Evolutionary conservation across 2,797 vertebrate species (phyloP).

Genomic region (Xerus rutilus): DNA sequence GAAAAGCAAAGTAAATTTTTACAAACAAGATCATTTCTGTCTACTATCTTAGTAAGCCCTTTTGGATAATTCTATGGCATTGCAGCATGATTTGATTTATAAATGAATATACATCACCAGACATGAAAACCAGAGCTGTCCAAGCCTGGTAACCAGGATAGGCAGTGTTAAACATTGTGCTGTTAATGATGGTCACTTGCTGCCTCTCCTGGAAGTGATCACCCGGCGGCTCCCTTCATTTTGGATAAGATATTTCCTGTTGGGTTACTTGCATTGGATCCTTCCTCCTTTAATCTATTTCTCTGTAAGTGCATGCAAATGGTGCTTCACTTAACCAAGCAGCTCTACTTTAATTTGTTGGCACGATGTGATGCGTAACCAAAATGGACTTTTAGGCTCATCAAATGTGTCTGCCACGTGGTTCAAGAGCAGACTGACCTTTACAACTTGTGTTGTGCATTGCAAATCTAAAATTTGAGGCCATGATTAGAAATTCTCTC

Average conservation of each 20-base stretch:
- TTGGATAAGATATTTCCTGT: slow-evolving; percentile 34
- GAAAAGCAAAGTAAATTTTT: slow-evolving; percentile 57
- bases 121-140: neutral
- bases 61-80: slow-evolving; percentile 4
- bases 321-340: slow-evolving; percentile 70
- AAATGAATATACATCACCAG: slow-evolving; percentile 39
- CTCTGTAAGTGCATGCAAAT: slow-evolving; percentile 65
- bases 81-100: slow-evolving; percentile 1
- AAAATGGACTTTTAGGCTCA: slow-evolving; percentile 70
- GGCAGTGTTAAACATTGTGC: neutral
- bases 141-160: neutral
- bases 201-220: slow-evolving; percentile 37
- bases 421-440: slow-evolving; percentile 71
- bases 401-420: slow-evolving; percentile 45
- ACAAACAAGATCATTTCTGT: neutral
- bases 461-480: slow-evolving; percentile 72
- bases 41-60: slow-evolving; percentile 25
- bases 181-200: neutral
- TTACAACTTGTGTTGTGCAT: neutral
- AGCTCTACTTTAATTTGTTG: slow-evolving; percentile 67
- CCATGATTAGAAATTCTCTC: slow-evolving; percentile 79
- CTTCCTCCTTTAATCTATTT: slow-evolving; percentile 58
- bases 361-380: slow-evolving; percentile 66
- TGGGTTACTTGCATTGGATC: neutral
- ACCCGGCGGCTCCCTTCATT: slow-evolving; percentile 53